phyloP scores from a whole-genome alignment of 2,113 vertebrate genomes.

The Oophaga pumilio region DNA sequence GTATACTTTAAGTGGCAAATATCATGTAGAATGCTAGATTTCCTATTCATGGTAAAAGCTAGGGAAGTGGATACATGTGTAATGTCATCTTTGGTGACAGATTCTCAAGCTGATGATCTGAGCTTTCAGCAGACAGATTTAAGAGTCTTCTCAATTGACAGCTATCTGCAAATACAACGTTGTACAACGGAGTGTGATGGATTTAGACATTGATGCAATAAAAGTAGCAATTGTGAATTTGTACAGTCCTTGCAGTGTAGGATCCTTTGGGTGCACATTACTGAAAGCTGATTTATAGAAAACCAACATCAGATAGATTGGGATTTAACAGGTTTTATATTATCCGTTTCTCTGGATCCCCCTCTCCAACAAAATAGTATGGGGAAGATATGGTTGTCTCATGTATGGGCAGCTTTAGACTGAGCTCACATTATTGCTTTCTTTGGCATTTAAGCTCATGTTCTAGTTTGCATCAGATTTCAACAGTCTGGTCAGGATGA shows the following conservation, averaged over 20 bases:
- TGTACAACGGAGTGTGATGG: neutral
- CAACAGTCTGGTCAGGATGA: neutral
- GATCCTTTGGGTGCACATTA: neutral
- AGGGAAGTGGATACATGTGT: neutral
- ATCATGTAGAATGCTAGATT: neutral
- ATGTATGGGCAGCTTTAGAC: neutral
- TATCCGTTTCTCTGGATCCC: neutral
- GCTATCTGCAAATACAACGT: neutral
- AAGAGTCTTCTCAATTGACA: too few relatives aligned
- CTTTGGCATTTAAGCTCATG: neutral
- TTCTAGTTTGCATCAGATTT: neutral
- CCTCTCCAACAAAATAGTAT: neutral
- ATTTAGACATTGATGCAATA: neutral
- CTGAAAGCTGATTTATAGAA: neutral
- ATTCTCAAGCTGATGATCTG: neutral
- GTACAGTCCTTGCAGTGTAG: too few relatives aligned
- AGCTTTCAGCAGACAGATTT: too few relatives aligned
- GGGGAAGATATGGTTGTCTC: neutral
- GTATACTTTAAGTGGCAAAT: neutral
- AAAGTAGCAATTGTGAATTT: neutral
- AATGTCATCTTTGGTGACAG: neutral
- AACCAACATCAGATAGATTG: neutral
- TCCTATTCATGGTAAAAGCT: neutral
- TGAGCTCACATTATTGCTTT: neutral
- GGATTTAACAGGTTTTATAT: neutral